Conservation (phyloP, 37 sponge, comb jelly and placozoan genomes). For the Aplysina aerophoba region DNA sequence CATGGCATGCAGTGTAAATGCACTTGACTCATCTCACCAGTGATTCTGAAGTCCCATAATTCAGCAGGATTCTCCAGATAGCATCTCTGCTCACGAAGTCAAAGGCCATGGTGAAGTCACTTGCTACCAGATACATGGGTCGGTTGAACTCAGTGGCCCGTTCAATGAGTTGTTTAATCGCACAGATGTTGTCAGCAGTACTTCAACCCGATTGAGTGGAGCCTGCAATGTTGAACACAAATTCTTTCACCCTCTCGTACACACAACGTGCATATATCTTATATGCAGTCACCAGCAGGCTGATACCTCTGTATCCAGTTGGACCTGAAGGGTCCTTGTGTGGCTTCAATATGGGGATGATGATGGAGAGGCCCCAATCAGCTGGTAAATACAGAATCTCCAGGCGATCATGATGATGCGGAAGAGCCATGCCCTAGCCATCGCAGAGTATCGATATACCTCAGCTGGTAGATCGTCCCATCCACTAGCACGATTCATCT, state of each 20-base stretch:
- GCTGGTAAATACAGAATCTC: neutral
- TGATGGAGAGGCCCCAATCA: conserved; percentile 8
- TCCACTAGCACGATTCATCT: conserved; percentile 1
- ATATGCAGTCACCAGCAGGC: neutral
- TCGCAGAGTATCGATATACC: neutral
- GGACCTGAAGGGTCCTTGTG: conserved; percentile 15
- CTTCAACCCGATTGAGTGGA: neutral
- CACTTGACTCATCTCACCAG: neutral
- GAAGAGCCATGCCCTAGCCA: neutral
- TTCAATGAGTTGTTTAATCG: conserved; percentile 4
- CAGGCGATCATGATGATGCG: neutral
- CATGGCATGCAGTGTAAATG: conserved; percentile 10
- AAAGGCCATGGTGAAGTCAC: neutral
- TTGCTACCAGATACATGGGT: conserved; percentile 8
- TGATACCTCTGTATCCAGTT: conserved; percentile 1
- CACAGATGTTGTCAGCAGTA: conserved; percentile 10
- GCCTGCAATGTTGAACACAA: neutral
- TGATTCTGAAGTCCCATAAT: neutral
- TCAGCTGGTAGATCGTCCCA: neutral
- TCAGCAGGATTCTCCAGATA: conserved; percentile 8
- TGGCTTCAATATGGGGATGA: conserved; percentile 7
- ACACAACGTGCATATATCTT: conserved; percentile 10
- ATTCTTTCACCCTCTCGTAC: conserved; percentile 9
- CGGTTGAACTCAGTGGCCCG: neutral
- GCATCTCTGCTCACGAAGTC: conserved; percentile 17